Conservation (phyloP, 2,113 vertebrate species). For the Tetrao urogallus region DNA sequence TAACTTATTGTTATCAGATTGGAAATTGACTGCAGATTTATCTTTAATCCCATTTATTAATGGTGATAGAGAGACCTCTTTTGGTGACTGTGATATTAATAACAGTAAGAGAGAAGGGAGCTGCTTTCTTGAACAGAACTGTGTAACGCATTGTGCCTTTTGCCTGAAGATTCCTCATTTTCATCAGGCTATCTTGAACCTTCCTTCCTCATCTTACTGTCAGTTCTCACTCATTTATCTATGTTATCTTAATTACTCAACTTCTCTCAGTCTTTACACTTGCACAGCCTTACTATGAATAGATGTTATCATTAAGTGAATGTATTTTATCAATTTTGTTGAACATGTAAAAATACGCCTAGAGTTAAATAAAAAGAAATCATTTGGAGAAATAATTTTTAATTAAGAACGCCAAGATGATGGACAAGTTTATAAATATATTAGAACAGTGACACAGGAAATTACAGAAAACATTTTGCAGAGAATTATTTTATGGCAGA, state of each 20-base stretch:
- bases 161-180: neutral
- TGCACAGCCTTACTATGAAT: neutral
- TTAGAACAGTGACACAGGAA: neutral
- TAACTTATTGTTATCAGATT: neutral
- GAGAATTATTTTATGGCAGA: neutral
- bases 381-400: neutral
- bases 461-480: slow-evolving; percentile 5
- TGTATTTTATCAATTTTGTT: neutral
- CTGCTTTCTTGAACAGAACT: neutral
- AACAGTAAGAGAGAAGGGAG: neutral
- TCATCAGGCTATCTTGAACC: neutral
- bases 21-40: neutral
- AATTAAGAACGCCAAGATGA: neutral
- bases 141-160: neutral
- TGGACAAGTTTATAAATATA: neutral
- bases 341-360: neutral
- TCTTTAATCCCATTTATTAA: neutral
- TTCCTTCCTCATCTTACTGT: neutral
- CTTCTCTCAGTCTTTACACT: neutral
- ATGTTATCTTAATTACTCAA: neutral
- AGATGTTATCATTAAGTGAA: neutral
- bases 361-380: neutral
- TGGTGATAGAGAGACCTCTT: neutral
- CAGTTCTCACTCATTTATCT: neutral
- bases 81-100: neutral